These are phyloP conservation scores for Agonopterix arenella DNA, from an alignment of 2,888 invertebrate species.

Conservation along the genomic window DNA sequence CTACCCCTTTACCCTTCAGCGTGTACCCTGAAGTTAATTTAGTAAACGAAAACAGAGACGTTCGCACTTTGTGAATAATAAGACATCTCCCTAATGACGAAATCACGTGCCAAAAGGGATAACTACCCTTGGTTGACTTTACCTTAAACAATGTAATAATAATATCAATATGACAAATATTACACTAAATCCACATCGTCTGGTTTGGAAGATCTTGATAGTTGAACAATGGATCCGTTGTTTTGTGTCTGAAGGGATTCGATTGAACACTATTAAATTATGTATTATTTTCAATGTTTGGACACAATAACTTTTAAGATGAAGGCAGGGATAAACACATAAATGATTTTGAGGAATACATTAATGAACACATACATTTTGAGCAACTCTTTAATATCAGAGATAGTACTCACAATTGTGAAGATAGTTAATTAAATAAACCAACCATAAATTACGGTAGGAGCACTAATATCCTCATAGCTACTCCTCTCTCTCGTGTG, in stretches of 20 bases:
- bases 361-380: too few relatives aligned
- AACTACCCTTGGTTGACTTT: constrained; percentile 22
- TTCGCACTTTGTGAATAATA: constrained; percentile 54
- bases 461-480: background rate
- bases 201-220: constrained; percentile 37
- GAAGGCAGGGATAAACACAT: too few relatives aligned
- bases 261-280: constrained; percentile 3
- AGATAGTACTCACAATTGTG: too few relatives aligned
- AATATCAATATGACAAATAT: constrained; percentile 40
- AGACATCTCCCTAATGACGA: constrained; percentile 57
- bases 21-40: constrained; percentile 53
- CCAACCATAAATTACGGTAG: background rate
- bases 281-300: background rate
- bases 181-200: constrained; percentile 28
- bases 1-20: constrained; percentile 31
- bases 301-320: background rate
- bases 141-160: constrained; percentile 17
- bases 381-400: too few relatives aligned
- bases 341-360: too few relatives aligned
- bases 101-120: constrained; percentile 40
- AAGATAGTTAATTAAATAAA: too few relatives aligned
- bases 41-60: constrained; percentile 55
- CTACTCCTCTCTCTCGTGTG: constrained; percentile 13
- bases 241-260: constrained; percentile 27
- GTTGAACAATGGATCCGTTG: constrained; percentile 28